A percentile compares a stretch with the other conserved stretches of the same genome.
Evolutionary conservation across 2,113 vertebrate genomes (phyloP).

Genomic region (Zingel zingel): DNA sequence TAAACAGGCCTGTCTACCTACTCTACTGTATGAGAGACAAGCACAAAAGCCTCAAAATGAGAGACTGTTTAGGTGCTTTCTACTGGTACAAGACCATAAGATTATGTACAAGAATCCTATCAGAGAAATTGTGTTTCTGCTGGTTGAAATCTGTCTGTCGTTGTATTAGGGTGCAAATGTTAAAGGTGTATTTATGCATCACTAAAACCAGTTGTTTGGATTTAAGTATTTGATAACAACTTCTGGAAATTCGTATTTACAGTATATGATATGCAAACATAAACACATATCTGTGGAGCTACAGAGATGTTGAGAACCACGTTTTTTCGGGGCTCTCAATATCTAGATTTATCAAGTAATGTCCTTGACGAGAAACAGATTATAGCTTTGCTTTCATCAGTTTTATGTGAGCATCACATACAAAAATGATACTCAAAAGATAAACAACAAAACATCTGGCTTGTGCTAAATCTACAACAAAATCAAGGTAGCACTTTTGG

Average conservation of each 20-base stretch:
- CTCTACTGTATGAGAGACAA: slow-evolving; percentile 64
- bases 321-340: not conserved
- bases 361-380: not conserved
- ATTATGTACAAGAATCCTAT: slow-evolving; percentile 24
- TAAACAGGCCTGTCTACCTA: slow-evolving; percentile 57
- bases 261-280: not conserved
- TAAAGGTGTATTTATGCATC: not conserved
- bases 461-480: slow-evolving; percentile 20
- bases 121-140: slow-evolving; percentile 4
- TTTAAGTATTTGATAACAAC: not conserved
- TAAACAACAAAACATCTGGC: slow-evolving; percentile 2
- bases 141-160: not conserved
- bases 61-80: slow-evolving; percentile 54
- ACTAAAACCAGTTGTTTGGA: not conserved
- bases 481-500: slow-evolving; percentile 39
- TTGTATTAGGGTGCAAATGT: not conserved
- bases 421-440: not conserved
- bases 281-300: not conserved
- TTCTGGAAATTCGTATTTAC: not conserved
- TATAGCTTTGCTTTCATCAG: not conserved
- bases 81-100: slow-evolving; percentile 6
- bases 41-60: slow-evolving; percentile 49
- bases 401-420: not conserved
- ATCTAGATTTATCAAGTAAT: not conserved
- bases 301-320: not conserved